Evolutionary conservation across 2,797 vertebrate species (phyloP).

Genomic region (Danio kyathit): DNA sequence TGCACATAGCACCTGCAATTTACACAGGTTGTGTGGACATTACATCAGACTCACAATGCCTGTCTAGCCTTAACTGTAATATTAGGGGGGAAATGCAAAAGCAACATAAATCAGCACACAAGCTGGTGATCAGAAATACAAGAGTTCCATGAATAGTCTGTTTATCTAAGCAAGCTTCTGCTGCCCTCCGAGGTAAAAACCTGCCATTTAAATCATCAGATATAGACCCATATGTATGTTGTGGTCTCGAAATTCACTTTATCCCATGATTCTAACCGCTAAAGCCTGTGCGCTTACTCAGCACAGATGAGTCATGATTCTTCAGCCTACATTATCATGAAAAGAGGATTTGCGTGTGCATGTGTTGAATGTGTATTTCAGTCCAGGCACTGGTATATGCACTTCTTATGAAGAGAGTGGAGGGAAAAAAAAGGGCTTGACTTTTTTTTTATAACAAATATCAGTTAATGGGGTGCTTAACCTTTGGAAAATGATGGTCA

Average conservation of each 20-base stretch:
- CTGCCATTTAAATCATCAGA: conserved; percentile 4
- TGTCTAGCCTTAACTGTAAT: background rate
- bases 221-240: conserved; percentile 16
- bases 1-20: background rate
- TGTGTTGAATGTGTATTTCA: background rate
- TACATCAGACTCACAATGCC: background rate
- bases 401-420: background rate
- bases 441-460: background rate
- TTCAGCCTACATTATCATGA: conserved; percentile 31
- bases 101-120: background rate
- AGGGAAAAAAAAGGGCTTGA: background rate
- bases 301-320: conserved; percentile 27
- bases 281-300: conserved; percentile 38
- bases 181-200: background rate
- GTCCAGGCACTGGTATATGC: background rate
- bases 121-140: background rate
- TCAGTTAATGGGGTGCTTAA: background rate
- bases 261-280: conserved; percentile 22
- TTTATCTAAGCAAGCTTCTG: conserved; percentile 14
- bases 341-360: conserved; percentile 28
- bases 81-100: background rate
- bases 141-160: conserved; percentile 11
- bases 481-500: background rate
- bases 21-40: conserved; percentile 14
- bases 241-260: conserved; percentile 13